Evolutionary conservation across 2,113 vertebrate genomes (phyloP).

Genomic region (Carlito syrichta): DNA sequence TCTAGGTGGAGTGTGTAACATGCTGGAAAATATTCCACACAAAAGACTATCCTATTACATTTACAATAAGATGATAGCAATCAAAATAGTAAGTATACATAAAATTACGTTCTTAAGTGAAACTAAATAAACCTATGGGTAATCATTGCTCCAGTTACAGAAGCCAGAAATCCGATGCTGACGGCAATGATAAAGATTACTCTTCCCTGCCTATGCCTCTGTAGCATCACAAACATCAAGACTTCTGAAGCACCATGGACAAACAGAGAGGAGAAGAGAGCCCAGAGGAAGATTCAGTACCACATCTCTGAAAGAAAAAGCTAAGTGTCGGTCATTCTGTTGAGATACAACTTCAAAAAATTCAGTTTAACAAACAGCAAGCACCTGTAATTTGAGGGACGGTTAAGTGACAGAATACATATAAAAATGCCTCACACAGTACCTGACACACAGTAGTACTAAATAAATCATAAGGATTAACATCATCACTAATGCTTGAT

Average conservation of each 20-base stretch:
- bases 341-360: not conserved
- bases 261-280: slow-evolving; percentile 98
- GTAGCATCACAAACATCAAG: slow-evolving; percentile 96
- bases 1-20: not conserved
- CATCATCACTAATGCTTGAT: not conserved
- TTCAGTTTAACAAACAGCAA: not conserved
- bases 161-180: slow-evolving; percentile 95
- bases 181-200: slow-evolving; percentile 95
- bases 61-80: not conserved
- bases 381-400: not conserved
- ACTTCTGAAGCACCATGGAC: slow-evolving; percentile 93
- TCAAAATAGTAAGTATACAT: not conserved
- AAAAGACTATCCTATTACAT: not conserved
- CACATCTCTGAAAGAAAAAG: slow-evolving; percentile 94
- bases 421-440: not conserved
- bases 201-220: slow-evolving; percentile 94
- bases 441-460: not conserved
- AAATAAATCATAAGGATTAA: not conserved
- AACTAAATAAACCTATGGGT: slow-evolving; percentile 91
- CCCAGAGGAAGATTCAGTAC: slow-evolving; percentile 99
- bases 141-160: slow-evolving; percentile 94
- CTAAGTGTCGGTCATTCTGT: slow-evolving; percentile 62
- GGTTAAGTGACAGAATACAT: not conserved
- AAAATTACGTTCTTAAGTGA: slow-evolving; percentile 43
- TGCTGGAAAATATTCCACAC: not conserved